phyloP scores from a whole-genome alignment of 1,140 invertebrate genomes.

The Mya arenaria region DNA sequence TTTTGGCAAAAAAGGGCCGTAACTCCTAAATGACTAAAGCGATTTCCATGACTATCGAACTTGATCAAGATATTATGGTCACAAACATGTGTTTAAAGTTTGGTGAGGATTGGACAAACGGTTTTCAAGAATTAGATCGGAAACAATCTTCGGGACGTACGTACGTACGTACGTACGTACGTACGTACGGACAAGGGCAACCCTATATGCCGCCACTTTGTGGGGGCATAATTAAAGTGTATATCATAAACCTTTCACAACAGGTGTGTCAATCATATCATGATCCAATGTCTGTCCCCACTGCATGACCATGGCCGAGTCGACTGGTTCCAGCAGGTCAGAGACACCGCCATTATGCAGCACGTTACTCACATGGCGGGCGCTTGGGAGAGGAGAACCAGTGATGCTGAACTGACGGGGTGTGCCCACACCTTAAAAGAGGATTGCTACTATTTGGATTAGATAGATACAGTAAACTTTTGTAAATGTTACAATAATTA shows the following conservation, averaged over 20 bases:
- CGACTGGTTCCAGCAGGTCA: neutral
- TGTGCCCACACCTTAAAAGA: neutral
- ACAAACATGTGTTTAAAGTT: too few relatives aligned
- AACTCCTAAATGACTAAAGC: too few relatives aligned
- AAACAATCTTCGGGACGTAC: too few relatives aligned
- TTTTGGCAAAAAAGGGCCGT: too few relatives aligned
- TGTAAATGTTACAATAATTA: neutral
- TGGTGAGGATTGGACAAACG: too few relatives aligned
- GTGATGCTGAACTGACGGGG: neutral
- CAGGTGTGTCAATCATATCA: conserved; percentile 1
- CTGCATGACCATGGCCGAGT: neutral
- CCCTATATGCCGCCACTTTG: too few relatives aligned
- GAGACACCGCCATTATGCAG: neutral
- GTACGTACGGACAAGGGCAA: too few relatives aligned
- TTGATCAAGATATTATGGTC: too few relatives aligned
- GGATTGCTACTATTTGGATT: too few relatives aligned
- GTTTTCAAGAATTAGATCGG: too few relatives aligned
- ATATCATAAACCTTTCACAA: neutral
- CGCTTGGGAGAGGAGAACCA: neutral
- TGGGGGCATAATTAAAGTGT: neutral
- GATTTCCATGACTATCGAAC: too few relatives aligned
- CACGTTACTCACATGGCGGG: neutral
- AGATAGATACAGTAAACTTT: neutral
- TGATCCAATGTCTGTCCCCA: neutral
- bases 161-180: too few relatives aligned